These are phyloP conservation scores for Chelonia mydas DNA, from an alignment of 2,797 vertebrate genomes.

Conservation along the genomic window DNA sequence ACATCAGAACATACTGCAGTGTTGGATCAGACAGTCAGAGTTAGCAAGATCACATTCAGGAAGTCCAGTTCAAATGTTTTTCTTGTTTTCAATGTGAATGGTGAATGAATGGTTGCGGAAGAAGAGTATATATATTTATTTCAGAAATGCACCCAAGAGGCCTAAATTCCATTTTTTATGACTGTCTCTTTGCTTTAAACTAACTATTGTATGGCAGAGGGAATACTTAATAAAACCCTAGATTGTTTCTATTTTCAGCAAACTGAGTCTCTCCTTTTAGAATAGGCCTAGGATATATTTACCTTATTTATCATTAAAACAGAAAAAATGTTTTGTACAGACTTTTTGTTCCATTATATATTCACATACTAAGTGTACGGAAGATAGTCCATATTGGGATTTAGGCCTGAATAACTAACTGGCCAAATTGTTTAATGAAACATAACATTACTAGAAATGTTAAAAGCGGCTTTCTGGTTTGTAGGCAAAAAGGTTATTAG, in stretches of 20 bases:
- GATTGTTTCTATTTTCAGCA: not conserved
- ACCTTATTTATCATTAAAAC: not conserved
- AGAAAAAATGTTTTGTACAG: not conserved
- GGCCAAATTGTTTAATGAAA: not conserved
- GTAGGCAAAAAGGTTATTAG: no score
- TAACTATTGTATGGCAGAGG: not conserved
- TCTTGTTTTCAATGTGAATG: not conserved
- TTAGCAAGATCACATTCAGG: not conserved
- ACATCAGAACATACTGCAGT: not conserved
- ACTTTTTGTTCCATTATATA: not conserved
- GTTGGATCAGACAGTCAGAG: not conserved
- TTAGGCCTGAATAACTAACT: not conserved
- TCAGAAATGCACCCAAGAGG: not conserved
- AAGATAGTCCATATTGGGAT: not conserved
- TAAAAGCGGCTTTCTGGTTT: not conserved
- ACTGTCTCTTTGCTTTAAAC: not conserved
- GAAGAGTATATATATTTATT: not conserved
- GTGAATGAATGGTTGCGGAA: not conserved
- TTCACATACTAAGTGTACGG: not conserved
- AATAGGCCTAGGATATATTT: not conserved
- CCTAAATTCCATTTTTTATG: not conserved
- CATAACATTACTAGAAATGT: not conserved
- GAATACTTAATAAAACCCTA: not conserved
- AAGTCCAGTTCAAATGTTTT: not conserved
- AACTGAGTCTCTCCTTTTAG: not conserved